phyloP scores from a whole-genome alignment of 2,113 vertebrate genomes.

The Megatriorchis doriae region DNA sequence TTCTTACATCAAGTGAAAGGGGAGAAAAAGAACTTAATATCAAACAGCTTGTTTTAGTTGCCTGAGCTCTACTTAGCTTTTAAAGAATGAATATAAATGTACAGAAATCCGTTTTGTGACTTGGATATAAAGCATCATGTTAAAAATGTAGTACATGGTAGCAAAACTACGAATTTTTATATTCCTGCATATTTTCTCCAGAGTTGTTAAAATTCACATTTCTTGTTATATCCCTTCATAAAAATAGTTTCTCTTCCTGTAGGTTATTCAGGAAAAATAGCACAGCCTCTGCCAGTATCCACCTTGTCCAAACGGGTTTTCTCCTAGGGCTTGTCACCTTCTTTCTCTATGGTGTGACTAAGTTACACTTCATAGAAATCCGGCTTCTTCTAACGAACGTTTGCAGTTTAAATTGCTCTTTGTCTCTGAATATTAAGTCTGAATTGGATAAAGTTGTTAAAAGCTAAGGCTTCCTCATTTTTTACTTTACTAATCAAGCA shows the following conservation, averaged over 20 bases:
- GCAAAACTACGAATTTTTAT: background rate
- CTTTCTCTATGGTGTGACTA: background rate
- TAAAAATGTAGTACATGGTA: conserved; percentile 24
- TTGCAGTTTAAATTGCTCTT: conserved; percentile 32
- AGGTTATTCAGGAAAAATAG: background rate
- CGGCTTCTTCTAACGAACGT: background rate
- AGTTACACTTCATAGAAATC: background rate
- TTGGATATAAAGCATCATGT: background rate
- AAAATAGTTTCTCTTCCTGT: background rate
- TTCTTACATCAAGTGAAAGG: background rate
- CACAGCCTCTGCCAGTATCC: background rate
- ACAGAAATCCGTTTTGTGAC: background rate
- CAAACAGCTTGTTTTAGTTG: conserved; percentile 36
- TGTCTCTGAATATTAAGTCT: background rate
- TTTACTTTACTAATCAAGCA: background rate
- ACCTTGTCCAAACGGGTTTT: background rate
- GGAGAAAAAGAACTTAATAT: background rate
- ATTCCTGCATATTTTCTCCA: background rate
- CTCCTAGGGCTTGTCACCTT: background rate
- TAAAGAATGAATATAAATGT: conserved; percentile 7
- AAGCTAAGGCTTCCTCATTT: background rate
- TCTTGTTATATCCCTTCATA: background rate
- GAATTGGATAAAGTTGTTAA: conserved; percentile 17
- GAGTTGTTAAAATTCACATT: background rate
- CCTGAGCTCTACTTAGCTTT: conserved; percentile 7